Conservation (phyloP, 2,113 vertebrate species). For the Calcarius ornatus region DNA sequence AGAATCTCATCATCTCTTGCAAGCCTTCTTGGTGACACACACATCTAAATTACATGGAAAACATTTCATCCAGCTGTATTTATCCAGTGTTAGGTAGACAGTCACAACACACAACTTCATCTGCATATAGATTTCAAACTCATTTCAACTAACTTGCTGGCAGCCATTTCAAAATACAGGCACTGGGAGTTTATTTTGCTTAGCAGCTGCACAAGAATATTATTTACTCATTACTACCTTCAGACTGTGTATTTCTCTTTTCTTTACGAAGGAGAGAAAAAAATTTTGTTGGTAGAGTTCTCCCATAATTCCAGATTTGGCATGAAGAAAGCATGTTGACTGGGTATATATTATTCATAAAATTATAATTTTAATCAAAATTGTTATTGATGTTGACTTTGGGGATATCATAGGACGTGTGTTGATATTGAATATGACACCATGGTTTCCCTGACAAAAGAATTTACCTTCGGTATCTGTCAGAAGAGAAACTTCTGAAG, state of each 20-base stretch:
- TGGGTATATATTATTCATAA: not conserved
- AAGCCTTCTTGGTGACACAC: not conserved
- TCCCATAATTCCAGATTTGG: not conserved
- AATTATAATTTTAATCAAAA: not conserved
- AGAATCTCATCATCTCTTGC: not conserved
- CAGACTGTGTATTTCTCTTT: not conserved
- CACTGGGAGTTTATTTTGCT: not conserved
- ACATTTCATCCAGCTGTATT: not conserved
- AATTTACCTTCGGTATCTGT: conserved; percentile 28
- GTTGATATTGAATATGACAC: conserved; percentile 47
- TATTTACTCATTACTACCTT: not conserved
- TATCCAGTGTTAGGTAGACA: not conserved
- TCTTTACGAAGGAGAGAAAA: not conserved
- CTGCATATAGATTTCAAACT: not conserved
- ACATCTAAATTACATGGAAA: not conserved
- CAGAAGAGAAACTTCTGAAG: not conserved
- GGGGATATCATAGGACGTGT: conserved; percentile 14
- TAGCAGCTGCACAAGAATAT: not conserved
- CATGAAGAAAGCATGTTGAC: not conserved
- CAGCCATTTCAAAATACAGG: not conserved
- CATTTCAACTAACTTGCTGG: not conserved
- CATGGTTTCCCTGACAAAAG: not conserved
- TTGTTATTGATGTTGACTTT: not conserved
- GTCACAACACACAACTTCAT: not conserved
- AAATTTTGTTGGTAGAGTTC: not conserved